phyloP scores from a whole-genome alignment of 2,113 vertebrate genomes.

The Albula glossodonta region DNA sequence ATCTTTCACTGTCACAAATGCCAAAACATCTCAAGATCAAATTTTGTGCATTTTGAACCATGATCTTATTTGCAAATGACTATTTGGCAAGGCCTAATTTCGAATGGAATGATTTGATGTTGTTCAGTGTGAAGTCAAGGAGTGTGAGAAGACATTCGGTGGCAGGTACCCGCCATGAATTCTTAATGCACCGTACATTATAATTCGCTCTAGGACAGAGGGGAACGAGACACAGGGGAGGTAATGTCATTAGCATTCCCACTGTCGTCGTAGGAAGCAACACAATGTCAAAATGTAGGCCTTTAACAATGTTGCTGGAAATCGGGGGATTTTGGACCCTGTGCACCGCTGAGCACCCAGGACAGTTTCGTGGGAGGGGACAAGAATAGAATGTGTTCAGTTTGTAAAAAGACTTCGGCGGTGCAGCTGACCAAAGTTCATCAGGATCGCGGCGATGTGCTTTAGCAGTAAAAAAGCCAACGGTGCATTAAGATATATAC shows the following conservation, averaged over 20 bases:
- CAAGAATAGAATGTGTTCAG: no score
- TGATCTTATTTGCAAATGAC: background rate
- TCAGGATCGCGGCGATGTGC: no score
- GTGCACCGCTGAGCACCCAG: background rate
- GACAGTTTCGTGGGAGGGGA: no score
- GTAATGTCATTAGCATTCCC: constrained; percentile 1
- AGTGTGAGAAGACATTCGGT: background rate
- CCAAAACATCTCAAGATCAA: constrained; percentile 2
- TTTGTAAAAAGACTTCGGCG: no score
- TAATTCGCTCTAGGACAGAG: background rate
- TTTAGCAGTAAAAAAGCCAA: no score
- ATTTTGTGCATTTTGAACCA: background rate
- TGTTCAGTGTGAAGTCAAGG: background rate
- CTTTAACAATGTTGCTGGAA: background rate
- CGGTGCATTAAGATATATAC: no score
- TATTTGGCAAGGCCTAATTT: background rate
- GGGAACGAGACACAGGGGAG: background rate
- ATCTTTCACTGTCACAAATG: constrained; percentile 2
- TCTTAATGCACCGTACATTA: background rate
- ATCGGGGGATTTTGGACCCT: background rate
- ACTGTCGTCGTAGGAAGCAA: background rate
- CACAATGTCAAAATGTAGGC: background rate
- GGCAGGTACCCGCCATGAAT: background rate
- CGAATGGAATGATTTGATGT: background rate
- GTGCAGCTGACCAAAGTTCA: no score